phyloP scores from a whole-genome alignment of 2,888 invertebrate species.

The Oscheius sp. region DNA sequence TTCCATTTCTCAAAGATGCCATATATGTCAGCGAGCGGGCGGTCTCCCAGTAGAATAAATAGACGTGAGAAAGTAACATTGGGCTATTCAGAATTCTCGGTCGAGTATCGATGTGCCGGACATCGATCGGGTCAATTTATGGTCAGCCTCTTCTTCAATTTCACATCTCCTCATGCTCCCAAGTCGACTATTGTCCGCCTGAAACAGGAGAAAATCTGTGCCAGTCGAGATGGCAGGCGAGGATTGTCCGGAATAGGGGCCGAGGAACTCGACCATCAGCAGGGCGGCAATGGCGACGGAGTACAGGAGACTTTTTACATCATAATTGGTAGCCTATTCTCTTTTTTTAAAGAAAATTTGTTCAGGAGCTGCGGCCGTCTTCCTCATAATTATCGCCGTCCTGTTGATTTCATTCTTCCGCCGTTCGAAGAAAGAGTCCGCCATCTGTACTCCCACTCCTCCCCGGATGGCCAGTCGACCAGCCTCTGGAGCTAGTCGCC shows the following conservation, averaged over 20 bases:
- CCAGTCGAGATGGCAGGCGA: slow-evolving; percentile 50
- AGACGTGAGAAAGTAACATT: not conserved
- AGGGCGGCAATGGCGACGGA: slow-evolving; percentile 30
- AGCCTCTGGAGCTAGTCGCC: slow-evolving; percentile 33
- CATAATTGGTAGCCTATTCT: slow-evolving; percentile 19
- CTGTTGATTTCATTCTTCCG: slow-evolving; percentile 57
- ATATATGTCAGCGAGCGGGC: slow-evolving; percentile 8
- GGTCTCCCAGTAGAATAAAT: not conserved
- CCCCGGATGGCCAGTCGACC: not conserved
- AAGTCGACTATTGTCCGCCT: slow-evolving; percentile 47
- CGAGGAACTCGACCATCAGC: slow-evolving; percentile 33
- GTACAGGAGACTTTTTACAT: slow-evolving; percentile 28
- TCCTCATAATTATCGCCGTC: slow-evolving; percentile 51
- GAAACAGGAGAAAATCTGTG: slow-evolving; percentile 60
- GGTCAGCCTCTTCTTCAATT: slow-evolving; percentile 57
- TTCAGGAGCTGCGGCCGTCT: slow-evolving; percentile 50
- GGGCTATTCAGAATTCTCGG: slow-evolving; percentile 60
- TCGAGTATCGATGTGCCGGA: slow-evolving; percentile 71
- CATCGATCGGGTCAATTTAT: slow-evolving; percentile 70
- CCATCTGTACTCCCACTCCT: slow-evolving; percentile 12
- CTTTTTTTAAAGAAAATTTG: not conserved
- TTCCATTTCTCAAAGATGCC: slow-evolving; percentile 32
- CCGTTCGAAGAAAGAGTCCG: slow-evolving; percentile 49
- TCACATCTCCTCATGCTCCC: slow-evolving; percentile 51
- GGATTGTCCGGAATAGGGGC: slow-evolving; percentile 35